Evolutionary conservation across 2,888 invertebrate species (phyloP), one percentile per base, ranked within the genome.

Genomic region (Megamerina dolium): DNA sequence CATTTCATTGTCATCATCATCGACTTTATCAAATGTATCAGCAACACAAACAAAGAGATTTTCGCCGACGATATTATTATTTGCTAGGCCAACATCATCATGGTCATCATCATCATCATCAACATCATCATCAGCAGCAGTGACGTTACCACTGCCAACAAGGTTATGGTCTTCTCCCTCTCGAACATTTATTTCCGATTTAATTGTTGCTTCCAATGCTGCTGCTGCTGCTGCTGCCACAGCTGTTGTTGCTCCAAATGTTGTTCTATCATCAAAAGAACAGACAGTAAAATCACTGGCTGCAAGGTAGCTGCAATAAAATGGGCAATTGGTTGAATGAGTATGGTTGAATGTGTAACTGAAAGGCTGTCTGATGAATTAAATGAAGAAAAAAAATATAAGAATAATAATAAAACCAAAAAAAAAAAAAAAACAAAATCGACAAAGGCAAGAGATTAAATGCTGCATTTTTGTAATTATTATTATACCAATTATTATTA

Each of bases 261-360:
- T 38, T 18, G n/a, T n/a, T n/a, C n/a, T n/a, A n/a, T 18, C 20
- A 29, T 34, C 42, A 13, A 36, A 39, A 17, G 35, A 30, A 35
- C 35, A 41, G 38, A 40, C 45, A 40, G 34, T 17, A 34, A 19
- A 12, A 9, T 9, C 35, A 20, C 23, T 59, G 47, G 42, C 51
- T 55, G 50, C 52, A 45, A 65, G 63, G 60, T 63, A 63, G 65
- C 63, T 63, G 48, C 53, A 59, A 53, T 63, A 55, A 32, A 20
- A 13, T 14, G 32, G 6, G 29, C 21, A 5, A 13, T 3, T n/a
- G 27, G 12, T 27, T 5, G 4, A n/a, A n/a, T n/a, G n/a, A n/a
- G n/a, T n/a, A n/a, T n/a, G n/a, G n/a, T n/a, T n/a, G n/a, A n/a
- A n/a, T n/a, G n/a, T n/a, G n/a, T n/a, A n/a, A n/a, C n/a, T n/a